Base-by-base conservation (phyloP, 2,797 vertebrate genomes). In the Menidia menidia region DNA sequence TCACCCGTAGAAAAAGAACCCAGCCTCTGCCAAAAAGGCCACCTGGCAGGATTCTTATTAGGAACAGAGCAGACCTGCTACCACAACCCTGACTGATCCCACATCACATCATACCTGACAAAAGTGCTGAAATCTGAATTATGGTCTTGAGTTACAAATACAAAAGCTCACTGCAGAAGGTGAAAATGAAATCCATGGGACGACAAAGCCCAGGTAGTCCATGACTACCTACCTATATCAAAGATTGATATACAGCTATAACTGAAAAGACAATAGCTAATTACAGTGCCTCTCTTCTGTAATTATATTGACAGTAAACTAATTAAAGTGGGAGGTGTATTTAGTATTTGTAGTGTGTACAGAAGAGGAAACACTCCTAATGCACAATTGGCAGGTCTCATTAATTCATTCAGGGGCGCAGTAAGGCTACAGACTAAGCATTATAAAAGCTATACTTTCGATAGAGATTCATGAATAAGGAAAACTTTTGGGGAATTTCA, bases 11-110 rank as follows among this genome's bases (percentile, higher is more conserved):
- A 78, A 60, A 72, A 81, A 69, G 73, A 57, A 56, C 82, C 76
- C 73, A 83, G 60, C 71, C 77, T 63, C 75, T 69, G 83, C 67
- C 67, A 72, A 50, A 59, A 39, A 69, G 67, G 62, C 80, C 77
- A 85, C 67, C 73, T 80, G 80, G 84, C 65, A 82, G 71, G 55
- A 62, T 73, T 85, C 82, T 87, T 84, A 88, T 89, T 88, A 89
- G 71, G 80, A 62, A 44, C 60, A 72, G 64, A 60, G 60, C 60
- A 83, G 58, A 67, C 64, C 54, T 42, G 45, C 25, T 55, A 39
- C 14, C 3, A 6, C 45, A 45, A 67, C 72, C 56, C 81, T 7
- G 43, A 67, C 68, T 39, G 60, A 74, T 13, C 18, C 62, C 25
- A 42, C 39, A 33, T 52, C 62, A 32, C 60, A 75, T 77, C 60